Evolutionary conservation across 1,140 invertebrate genomes (phyloP).

Genomic region (Periplaneta americana): DNA sequence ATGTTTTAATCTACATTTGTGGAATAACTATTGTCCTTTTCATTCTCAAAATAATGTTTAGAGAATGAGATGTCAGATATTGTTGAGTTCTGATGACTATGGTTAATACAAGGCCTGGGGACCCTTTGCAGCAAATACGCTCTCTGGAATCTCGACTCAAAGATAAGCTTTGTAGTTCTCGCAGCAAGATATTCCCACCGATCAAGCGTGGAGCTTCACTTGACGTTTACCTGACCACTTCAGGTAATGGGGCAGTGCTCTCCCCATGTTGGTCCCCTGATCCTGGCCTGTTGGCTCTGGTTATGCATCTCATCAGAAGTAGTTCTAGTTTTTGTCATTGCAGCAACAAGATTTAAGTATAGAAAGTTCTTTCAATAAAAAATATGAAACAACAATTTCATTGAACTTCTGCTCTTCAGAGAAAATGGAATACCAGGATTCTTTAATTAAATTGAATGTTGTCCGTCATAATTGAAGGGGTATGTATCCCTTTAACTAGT

Average conservation of each 20-base stretch:
- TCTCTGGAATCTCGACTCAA: conserved; percentile 66
- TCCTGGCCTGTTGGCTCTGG: background rate
- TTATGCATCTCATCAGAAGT: background rate
- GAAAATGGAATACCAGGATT: no score
- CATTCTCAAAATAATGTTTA: background rate
- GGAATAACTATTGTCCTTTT: no score
- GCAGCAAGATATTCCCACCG: conserved; percentile 74
- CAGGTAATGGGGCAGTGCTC: conserved; percentile 52
- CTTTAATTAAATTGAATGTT: no score
- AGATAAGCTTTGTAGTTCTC: conserved; percentile 62
- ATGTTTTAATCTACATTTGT: no score
- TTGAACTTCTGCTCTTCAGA: no score
- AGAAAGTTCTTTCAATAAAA: no score
- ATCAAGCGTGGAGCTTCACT: conserved; percentile 75
- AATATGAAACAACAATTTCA: no score
- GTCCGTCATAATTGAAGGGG: no score
- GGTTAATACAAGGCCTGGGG: conserved; percentile 8
- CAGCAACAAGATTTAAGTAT: background rate
- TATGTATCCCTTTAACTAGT: no score
- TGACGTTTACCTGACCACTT: conserved; percentile 80
- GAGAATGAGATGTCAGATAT: background rate
- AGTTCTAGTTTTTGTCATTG: background rate
- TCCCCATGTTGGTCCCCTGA: background rate
- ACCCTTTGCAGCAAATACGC: conserved; percentile 46
- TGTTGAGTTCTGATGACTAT: background rate